A percentile compares a stretch with the other conserved stretches of the same genome.
phyloP scores from a whole-genome alignment of 2,797 vertebrate genomes.

The Catamblyrhynchus diadema region DNA sequence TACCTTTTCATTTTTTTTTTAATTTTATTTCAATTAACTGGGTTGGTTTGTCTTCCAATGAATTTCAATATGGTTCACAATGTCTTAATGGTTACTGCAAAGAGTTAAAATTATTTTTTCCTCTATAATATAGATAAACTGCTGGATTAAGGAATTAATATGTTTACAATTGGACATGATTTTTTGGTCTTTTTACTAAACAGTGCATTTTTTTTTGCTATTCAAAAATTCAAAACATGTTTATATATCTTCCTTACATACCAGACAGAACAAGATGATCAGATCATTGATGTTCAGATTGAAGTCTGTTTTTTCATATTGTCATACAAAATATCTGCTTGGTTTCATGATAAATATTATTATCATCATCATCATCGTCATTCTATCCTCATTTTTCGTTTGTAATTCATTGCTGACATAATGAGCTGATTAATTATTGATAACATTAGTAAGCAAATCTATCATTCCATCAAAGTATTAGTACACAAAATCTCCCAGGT shows the following conservation, averaged over 20 bases:
- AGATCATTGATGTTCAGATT: not conserved
- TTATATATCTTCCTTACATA: not conserved
- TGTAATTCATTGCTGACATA: rapidly evolving
- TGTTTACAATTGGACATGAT: not conserved
- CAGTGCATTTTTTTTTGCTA: not conserved
- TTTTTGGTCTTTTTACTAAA: not conserved
- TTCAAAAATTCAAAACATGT: not conserved
- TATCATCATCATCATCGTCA: too few species aligned
- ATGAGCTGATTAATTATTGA: not conserved
- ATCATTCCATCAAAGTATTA: not conserved
- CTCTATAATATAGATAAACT: not conserved
- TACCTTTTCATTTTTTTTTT: not conserved
- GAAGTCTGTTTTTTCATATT: not conserved
- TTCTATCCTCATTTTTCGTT: not conserved
- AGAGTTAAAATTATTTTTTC: not conserved
- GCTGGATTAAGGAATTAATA: not conserved
- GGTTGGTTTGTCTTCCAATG: not conserved
- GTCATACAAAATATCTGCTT: not conserved
- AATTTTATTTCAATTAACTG: not conserved
- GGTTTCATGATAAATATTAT: not conserved
- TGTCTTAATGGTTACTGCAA: not conserved
- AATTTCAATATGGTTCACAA: not conserved
- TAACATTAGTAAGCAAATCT: not conserved
- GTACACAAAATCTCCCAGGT: not conserved
- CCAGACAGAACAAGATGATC: not conserved